phyloP scores from a whole-genome alignment of 2,113 vertebrate species.

The Syngnathus scovelli region DNA sequence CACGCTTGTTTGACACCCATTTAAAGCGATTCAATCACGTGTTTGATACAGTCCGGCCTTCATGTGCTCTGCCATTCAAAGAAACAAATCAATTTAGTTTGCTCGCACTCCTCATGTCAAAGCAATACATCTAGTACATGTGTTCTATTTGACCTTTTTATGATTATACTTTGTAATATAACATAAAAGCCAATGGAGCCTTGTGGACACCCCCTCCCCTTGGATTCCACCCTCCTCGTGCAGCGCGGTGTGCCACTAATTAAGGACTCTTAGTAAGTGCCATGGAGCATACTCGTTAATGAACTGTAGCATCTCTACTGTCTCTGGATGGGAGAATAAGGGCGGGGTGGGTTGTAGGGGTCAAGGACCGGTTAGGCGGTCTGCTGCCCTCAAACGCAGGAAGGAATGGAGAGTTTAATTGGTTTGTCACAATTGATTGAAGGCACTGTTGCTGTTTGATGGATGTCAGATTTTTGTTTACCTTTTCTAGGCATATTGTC shows the following conservation, averaged over 20 bases:
- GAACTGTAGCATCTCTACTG: constrained; percentile 66
- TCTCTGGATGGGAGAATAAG: constrained; percentile 24
- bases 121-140: constrained; percentile 48
- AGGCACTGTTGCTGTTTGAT: not conserved
- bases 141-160: constrained; percentile 12
- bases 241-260: constrained; percentile 63
- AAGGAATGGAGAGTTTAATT: not conserved
- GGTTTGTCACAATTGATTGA: not conserved
- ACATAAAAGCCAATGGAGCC: constrained; percentile 15
- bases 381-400: constrained; percentile 34
- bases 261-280: constrained; percentile 63
- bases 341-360: constrained; percentile 13
- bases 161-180: not conserved
- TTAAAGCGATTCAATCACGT: constrained; percentile 67
- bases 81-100: constrained; percentile 62
- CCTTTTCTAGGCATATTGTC: not conserved
- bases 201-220: constrained; percentile 8
- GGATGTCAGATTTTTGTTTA: not conserved
- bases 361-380: constrained; percentile 29
- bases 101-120: constrained; percentile 44
- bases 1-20: constrained; percentile 66
- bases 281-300: constrained; percentile 63
- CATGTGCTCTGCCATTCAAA: constrained; percentile 24
- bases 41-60: constrained; percentile 57
- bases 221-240: constrained; percentile 29